Evolutionary conservation across 2,888 invertebrate genomes (phyloP), one percentile per base, ranked within the genome.

Genomic region (Automeris io): DNA sequence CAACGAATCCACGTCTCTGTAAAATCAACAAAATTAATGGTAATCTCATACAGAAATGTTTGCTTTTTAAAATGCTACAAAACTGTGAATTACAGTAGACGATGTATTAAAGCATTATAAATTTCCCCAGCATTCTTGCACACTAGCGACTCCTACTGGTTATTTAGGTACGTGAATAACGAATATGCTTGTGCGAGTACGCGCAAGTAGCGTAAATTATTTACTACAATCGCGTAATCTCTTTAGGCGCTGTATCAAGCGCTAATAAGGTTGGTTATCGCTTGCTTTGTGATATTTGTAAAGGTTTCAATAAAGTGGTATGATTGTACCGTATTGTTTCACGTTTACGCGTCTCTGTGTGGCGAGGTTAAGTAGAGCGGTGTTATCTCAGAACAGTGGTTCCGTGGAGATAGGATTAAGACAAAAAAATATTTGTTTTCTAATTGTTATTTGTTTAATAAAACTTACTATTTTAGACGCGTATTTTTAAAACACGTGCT

Each of bases 311-410:
- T 72, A 77, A 69, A 66, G 65, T 75, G 75, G 83, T 75, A 61
- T 71, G 69, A 66, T 75, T 80, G 74, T 83, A 83, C 83, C 83
- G 85, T 86, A 86, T 86, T 86, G 85, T 86, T 85, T 81, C 82
- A 81, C 79, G 82, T 82, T 83, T 80, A 82, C 78, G 77, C 76
- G 74, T 73, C 72, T 81, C 75, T 82, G 82, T 85, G 83, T 82
- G 80, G 68, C 70, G 80, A 81, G 81, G 86, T 85, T 85, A 86
- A 86, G 86, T 85, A 83, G 86, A 85, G 86, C 86, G 83, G 82
- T 62, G 79, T 85, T 83, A 83, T 83, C 83, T 83, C 69, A 45
- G 83, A 75, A 86, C 80, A 85, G 74, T 74, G 75, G 74, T 78
- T 74, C 79, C 65, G 65, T 83, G 59, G 86, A 85, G 85, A 64